These are phyloP conservation scores for Brachionus angularis DNA, from an alignment of 1,140 invertebrate genomes.

Conservation along the genomic window DNA sequence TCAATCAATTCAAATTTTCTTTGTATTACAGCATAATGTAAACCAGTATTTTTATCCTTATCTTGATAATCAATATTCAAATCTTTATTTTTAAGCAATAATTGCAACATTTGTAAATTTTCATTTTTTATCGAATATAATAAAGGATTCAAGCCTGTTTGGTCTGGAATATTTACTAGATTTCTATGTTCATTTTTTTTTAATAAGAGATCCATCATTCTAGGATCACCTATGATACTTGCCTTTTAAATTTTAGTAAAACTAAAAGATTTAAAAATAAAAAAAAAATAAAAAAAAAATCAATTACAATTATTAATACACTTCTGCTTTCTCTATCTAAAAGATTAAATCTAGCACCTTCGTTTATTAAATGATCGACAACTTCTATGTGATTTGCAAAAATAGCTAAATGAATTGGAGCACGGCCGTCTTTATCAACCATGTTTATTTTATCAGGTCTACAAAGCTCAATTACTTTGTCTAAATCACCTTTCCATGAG, in stretches of 20 bases:
- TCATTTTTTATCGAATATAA: conserved; percentile 28
- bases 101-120: conserved; percentile 14
- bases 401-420: conserved; percentile 77
- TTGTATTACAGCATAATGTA: conserved; percentile 40
- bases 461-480: conserved; percentile 14
- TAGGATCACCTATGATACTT: conserved; percentile 1
- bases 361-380: conserved; percentile 62
- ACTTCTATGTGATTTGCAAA: conserved; percentile 72
- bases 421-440: conserved; percentile 81
- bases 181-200: not conserved
- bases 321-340: not conserved
- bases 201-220: conserved; percentile 15
- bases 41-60: conserved; percentile 25
- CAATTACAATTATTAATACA: conserved; percentile 23
- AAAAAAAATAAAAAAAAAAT: not conserved
- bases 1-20: conserved; percentile 25
- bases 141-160: conserved; percentile 15
- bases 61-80: conserved; percentile 34
- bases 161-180: conserved; percentile 13
- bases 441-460: conserved; percentile 65
- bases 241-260: not conserved
- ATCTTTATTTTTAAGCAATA: conserved; percentile 8
- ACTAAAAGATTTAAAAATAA: not conserved
- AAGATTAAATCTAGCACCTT: conserved; percentile 31
- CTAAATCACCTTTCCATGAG: conserved; percentile 25